Evolutionary conservation across 2,888 invertebrate species (phyloP).

Genomic region (Lithosia quadra): DNA sequence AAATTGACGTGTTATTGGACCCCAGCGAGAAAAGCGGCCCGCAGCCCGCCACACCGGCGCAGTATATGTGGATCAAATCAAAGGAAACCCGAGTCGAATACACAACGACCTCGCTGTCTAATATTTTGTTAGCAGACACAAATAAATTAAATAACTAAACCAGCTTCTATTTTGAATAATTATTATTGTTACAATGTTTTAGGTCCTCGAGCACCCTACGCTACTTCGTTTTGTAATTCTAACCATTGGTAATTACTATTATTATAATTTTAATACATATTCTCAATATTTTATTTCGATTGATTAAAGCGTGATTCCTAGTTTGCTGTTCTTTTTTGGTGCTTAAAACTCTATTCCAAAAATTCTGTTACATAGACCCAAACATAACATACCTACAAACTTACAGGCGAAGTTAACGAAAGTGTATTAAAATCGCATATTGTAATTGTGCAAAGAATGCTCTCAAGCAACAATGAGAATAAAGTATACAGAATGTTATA

Average conservation of each 20-base stretch:
- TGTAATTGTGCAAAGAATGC: slow-evolving; percentile 20
- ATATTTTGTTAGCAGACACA: slow-evolving; percentile 8
- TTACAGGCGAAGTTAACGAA: no score
- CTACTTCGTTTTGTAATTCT: no score
- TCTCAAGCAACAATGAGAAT: slow-evolving; percentile 54
- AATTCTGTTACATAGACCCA: not conserved
- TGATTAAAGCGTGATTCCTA: no score
- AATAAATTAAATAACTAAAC: not conserved
- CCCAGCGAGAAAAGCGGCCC: slow-evolving; percentile 60
- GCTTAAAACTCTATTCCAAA: no score
- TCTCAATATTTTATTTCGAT: no score
- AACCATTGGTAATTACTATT: no score
- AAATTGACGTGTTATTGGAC: slow-evolving; percentile 81
- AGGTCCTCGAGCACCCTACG: no score
- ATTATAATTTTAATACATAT: no score
- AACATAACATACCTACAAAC: no score
- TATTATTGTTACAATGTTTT: no score
- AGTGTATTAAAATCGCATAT: slow-evolving; percentile 9
- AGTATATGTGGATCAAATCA: slow-evolving; percentile 51
- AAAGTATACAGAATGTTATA: slow-evolving; percentile 51
- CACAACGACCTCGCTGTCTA: not conserved
- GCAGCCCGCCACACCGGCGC: slow-evolving; percentile 34
- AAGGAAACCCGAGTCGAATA: slow-evolving; percentile 32
- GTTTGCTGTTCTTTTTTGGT: no score
- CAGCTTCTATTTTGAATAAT: no score